Conservation (phyloP, 1,140 invertebrate species). For the Drosophila nannoptera region DNA sequence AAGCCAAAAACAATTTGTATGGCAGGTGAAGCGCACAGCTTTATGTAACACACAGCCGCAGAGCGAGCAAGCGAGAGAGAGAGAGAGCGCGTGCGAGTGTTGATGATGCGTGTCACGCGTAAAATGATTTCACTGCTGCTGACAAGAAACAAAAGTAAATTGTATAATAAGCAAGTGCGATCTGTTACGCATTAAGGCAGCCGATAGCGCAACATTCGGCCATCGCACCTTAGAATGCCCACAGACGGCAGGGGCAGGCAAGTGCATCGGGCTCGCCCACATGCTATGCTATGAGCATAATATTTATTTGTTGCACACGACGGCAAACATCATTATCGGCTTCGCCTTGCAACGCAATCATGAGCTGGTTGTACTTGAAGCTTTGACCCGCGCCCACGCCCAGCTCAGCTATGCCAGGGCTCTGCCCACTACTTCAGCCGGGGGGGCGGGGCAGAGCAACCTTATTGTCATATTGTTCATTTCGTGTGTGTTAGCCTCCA, state of each 20-base stretch:
- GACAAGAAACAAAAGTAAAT: constrained; percentile 41
- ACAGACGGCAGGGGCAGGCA: neutral
- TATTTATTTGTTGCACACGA: constrained; percentile 2
- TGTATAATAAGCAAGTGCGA: constrained; percentile 45
- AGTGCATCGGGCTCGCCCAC: constrained; percentile 29
- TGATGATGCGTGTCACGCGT: constrained; percentile 59
- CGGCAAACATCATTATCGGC: constrained; percentile 16
- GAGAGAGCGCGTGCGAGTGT: constrained; percentile 19
- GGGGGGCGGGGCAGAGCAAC: constrained; percentile 14
- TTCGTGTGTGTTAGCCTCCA: constrained; percentile 67
- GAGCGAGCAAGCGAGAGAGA: constrained; percentile 10
- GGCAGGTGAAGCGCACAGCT: constrained; percentile 64
- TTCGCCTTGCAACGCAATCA: constrained; percentile 33
- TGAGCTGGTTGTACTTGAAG: constrained; percentile 64
- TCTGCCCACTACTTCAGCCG: neutral
- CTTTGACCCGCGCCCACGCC: constrained; percentile 49
- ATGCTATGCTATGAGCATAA: neutral
- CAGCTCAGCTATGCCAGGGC: neutral
- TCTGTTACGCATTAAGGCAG: constrained; percentile 2
- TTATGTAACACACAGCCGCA: constrained; percentile 62
- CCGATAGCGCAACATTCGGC: constrained; percentile 13
- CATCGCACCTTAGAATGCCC: constrained; percentile 14
- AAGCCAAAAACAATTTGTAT: constrained; percentile 45
- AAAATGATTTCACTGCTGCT: constrained; percentile 70
- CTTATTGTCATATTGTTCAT: constrained; percentile 47